phyloP scores from a whole-genome alignment of 2,888 invertebrate species.

The Operophtera brumata region DNA sequence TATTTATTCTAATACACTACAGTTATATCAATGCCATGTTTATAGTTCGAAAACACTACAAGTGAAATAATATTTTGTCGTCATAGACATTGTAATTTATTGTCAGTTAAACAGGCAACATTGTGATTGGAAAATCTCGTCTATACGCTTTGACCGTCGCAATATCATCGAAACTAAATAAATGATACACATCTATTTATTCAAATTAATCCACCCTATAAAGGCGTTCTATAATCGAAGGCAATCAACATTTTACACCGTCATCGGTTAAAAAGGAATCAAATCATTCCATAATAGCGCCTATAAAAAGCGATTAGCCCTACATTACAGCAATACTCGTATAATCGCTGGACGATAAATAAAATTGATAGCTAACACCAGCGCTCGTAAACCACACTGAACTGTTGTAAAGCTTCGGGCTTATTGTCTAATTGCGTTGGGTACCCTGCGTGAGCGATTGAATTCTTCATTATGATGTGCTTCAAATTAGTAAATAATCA shows the following conservation, averaged over 20 bases:
- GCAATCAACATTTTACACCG: conserved; percentile 22
- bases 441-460: not conserved
- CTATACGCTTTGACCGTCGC: too few relatives aligned
- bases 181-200: not conserved
- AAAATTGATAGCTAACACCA: conserved; percentile 42
- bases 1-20: too few relatives aligned
- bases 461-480: too few relatives aligned
- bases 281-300: conserved; percentile 29
- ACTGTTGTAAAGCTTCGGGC: conserved; percentile 18
- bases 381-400: conserved; percentile 40
- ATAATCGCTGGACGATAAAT: conserved; percentile 53
- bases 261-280: conserved; percentile 19
- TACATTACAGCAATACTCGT: conserved; percentile 40
- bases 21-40: too few relatives aligned
- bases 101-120: too few relatives aligned
- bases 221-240: conserved; percentile 15
- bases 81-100: too few relatives aligned
- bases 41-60: too few relatives aligned
- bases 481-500: too few relatives aligned
- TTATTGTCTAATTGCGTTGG: conserved; percentile 1
- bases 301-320: conserved; percentile 44
- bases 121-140: too few relatives aligned
- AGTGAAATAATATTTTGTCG: too few relatives aligned
- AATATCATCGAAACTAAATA: not conserved
- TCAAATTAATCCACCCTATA: not conserved